These are phyloP conservation scores for Hydraecia micacea DNA, from an alignment of 2,888 invertebrate species.

Conservation along the genomic window DNA sequence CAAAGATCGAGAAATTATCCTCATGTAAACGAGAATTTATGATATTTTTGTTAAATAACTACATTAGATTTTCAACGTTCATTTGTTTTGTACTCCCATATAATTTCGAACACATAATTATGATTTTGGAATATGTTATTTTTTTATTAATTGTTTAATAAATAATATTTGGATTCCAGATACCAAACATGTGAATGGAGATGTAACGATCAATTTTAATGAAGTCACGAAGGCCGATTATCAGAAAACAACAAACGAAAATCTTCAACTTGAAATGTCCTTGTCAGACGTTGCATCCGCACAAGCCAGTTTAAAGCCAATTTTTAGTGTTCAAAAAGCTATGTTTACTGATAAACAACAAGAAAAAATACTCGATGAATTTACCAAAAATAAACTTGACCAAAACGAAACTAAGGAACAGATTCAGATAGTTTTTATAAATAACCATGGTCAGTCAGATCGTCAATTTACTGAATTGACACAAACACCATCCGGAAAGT, in stretches of 20 bases:
- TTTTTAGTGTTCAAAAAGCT: constrained; percentile 28
- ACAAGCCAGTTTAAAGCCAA: constrained; percentile 1
- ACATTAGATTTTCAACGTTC: constrained; percentile 61
- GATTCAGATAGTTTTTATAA: constrained; percentile 49
- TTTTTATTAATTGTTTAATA: not conserved
- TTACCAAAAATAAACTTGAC: constrained; percentile 22
- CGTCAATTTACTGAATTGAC: constrained; percentile 62
- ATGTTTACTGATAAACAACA: constrained; percentile 20
- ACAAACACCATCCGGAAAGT: constrained; percentile 68
- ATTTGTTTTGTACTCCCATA: constrained; percentile 85
- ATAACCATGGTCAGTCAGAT: constrained; percentile 45
- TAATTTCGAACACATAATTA: constrained; percentile 49
- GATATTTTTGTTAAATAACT: not conserved
- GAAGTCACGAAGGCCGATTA: constrained; percentile 51
- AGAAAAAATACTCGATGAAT: constrained; percentile 15
- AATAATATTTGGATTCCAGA: constrained; percentile 75
- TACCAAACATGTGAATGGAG: constrained; percentile 73
- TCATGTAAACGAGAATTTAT: not conserved
- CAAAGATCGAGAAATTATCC: not conserved
- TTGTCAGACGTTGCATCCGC: not conserved
- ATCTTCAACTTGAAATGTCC: constrained; percentile 12
- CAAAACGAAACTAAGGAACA: constrained; percentile 38
- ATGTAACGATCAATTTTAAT: constrained; percentile 53
- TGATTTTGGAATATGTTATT: constrained; percentile 4
- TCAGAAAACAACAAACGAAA: constrained; percentile 38